These are phyloP conservation scores for Sipha flava DNA, from an alignment of 1,140 invertebrate species.

Conservation along the genomic window DNA sequence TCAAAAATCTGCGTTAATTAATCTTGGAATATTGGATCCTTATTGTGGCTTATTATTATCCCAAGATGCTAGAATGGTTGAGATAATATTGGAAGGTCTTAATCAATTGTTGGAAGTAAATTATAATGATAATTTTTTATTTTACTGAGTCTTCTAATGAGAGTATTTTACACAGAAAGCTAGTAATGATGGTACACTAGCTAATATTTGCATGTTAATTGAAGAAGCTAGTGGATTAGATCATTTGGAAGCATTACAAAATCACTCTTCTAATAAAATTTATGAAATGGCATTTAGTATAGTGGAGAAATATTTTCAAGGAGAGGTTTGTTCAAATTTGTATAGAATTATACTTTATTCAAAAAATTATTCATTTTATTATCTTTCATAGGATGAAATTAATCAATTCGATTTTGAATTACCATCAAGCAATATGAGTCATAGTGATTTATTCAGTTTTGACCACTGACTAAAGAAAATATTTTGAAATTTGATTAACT, in stretches of 20 bases:
- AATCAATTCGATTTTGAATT: neutral
- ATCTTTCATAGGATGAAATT: neutral
- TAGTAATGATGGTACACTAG: conserved; percentile 47
- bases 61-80: conserved; percentile 52
- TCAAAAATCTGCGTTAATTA: conserved; percentile 59
- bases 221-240: conserved; percentile 63
- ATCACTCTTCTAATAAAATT: conserved; percentile 67
- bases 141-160: neutral
- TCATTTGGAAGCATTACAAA: conserved; percentile 63
- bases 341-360: neutral
- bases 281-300: conserved; percentile 74
- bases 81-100: conserved; percentile 57
- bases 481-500: neutral
- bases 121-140: neutral
- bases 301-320: conserved; percentile 73
- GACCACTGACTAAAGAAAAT: neutral
- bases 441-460: neutral
- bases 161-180: conserved; percentile 44
- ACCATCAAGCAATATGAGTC: neutral
- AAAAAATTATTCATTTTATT: neutral
- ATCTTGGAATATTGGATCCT: conserved; percentile 47
- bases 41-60: conserved; percentile 49
- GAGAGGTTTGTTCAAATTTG: conserved; percentile 43
- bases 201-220: conserved; percentile 50
- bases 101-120: conserved; percentile 51